Evolutionary conservation across 1,140 invertebrate species (phyloP), one percentile per base, ranked within the genome.

Genomic region (Phymastichus coffea): DNA sequence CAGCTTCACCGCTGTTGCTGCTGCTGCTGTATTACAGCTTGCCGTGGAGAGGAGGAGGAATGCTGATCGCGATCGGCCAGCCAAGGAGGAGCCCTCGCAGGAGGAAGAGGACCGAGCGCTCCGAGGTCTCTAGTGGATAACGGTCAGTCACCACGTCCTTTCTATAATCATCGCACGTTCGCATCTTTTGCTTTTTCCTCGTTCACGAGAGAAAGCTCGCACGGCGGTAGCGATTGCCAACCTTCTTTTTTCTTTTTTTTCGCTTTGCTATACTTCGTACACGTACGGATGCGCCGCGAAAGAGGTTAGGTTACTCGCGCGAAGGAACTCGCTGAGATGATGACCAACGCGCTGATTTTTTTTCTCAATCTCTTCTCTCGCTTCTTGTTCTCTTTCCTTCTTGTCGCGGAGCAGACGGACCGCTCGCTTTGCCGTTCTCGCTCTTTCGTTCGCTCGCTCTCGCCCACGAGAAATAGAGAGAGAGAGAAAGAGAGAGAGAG

Each of bases 161-260:
- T 48, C 35, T 20, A 33, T 38, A 28, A 41, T 63, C 60, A 41
- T 62, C 43, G 48, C 41, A 53, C 59, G 58, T 64, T 35, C 66
- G 46, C 57, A 68, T 66, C 63, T 68, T 68, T 67, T 68, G 66
- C 67, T 68, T 65, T 63, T n/a, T n/a, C n/a, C n/a, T n/a, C n/a
- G n/a, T n/a, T n/a, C n/a, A n/a, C n/a, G n/a, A n/a, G n/a, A n/a
- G n/a, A n/a, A n/a, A n/a, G n/a, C n/a, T n/a, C n/a, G n/a, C n/a
- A n/a, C n/a, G n/a, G n/a, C n/a, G n/a, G n/a, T n/a, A n/a, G n/a
- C n/a, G n/a, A n/a, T n/a, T n/a, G n/a, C n/a, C n/a, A n/a, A n/a
- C n/a, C n/a, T n/a, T n/a, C n/a, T n/a, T n/a, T n/a, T n/a, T n/a
- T n/a, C n/a, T n/a, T n/a, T n/a, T n/a, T n/a, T n/a, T n/a, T n/a